Percentiles rank a stretch among this genome's conserved stretches.
phyloP scores from a whole-genome alignment of 2,888 invertebrate genomes.

The Unio pictorum region DNA sequence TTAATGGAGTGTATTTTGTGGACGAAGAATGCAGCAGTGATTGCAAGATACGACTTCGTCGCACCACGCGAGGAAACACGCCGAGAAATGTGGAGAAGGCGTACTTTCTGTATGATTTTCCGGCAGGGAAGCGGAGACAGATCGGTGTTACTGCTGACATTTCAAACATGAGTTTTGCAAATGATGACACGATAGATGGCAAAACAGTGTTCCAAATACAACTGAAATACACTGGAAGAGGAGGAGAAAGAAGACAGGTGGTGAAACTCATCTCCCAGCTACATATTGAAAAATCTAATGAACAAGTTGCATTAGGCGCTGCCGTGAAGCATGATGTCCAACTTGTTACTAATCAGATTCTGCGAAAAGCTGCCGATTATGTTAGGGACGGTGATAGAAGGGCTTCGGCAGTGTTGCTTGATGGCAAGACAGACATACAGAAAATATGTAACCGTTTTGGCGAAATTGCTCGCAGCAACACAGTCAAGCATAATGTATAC shows the following conservation, averaged over 20 bases:
- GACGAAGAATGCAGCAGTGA: conserved; percentile 45
- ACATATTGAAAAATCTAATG: conserved; percentile 19
- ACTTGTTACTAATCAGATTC: conserved; percentile 29
- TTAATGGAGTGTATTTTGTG: conserved; percentile 35
- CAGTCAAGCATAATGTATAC: conserved; percentile 6
- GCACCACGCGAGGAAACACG: neutral
- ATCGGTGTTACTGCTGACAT: conserved; percentile 38
- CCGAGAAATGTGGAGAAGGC: conserved; percentile 24
- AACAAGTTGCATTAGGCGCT: conserved; percentile 18
- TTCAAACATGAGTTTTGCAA: conserved; percentile 15
- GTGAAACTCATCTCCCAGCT: conserved; percentile 22
- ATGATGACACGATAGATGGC: conserved; percentile 15
- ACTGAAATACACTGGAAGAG: conserved; percentile 37
- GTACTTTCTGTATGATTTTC: conserved; percentile 53
- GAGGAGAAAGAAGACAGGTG: conserved; percentile 31
- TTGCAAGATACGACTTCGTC: conserved; percentile 23
- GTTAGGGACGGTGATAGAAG: conserved; percentile 24
- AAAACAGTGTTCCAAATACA: conserved; percentile 22
- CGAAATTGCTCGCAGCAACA: conserved; percentile 14
- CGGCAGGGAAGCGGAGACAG: conserved; percentile 41
- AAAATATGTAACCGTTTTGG: conserved; percentile 31
- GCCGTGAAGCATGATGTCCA: conserved; percentile 40
- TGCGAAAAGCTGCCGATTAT: conserved; percentile 34
- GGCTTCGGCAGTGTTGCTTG: conserved; percentile 24
- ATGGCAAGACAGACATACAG: conserved; percentile 39